Evolutionary conservation across 2,113 vertebrate genomes (phyloP).

Genomic region (Cyanocitta stelleri): DNA sequence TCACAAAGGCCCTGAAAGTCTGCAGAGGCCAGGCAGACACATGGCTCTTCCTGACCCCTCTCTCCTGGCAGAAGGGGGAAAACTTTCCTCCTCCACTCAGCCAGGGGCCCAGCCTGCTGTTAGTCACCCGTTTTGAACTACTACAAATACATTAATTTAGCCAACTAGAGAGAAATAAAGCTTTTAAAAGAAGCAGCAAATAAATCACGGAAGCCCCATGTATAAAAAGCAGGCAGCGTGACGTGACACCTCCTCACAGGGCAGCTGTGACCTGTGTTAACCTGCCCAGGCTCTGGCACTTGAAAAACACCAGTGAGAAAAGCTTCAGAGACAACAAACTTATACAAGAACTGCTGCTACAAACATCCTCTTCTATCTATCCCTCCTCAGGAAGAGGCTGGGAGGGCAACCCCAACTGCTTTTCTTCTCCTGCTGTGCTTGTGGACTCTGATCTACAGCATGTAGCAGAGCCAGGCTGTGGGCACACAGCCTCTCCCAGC

Average conservation of each 20-base stretch:
- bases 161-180: background rate
- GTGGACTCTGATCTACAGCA: background rate
- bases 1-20: background rate
- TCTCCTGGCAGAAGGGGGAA: background rate
- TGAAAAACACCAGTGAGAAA: background rate
- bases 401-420: background rate
- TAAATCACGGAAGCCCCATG: background rate
- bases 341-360: background rate
- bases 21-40: background rate
- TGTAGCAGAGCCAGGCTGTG: background rate
- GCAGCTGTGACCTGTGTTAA: background rate
- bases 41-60: background rate
- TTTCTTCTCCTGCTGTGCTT: background rate
- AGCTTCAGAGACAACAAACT: background rate
- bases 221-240: background rate
- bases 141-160: background rate
- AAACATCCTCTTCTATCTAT: background rate
- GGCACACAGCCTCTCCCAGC: background rate
- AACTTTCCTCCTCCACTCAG: background rate
- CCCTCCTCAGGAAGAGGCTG: background rate
- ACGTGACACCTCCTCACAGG: background rate
- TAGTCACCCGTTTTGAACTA: background rate
- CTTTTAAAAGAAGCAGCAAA: background rate
- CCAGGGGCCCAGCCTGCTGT: background rate
- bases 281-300: background rate